These are phyloP conservation scores for Vulpes ferrilata DNA, from an alignment of 2,113 vertebrate species.

Conservation along the genomic window DNA sequence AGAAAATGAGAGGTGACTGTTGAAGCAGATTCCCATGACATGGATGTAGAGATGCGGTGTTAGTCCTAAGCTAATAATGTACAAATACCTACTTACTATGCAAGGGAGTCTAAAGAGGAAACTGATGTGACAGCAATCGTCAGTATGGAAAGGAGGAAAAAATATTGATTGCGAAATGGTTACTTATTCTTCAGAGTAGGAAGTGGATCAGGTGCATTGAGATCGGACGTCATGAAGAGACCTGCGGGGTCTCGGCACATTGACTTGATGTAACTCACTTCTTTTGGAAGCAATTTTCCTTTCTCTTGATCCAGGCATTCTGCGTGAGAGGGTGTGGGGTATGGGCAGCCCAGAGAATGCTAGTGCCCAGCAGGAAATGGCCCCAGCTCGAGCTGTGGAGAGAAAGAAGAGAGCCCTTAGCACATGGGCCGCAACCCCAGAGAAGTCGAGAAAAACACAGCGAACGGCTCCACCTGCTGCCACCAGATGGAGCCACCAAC, in stretches of 20 bases:
- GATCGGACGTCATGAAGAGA: fast-evolving
- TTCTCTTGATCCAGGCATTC: not conserved
- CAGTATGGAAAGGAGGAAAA: not conserved
- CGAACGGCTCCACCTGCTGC: fast-evolving
- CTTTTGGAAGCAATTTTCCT: not conserved
- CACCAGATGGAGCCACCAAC: not conserved
- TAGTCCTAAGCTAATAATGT: fast-evolving
- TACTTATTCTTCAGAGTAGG: fast-evolving
- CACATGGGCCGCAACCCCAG: fast-evolving
- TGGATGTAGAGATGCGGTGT: not conserved
- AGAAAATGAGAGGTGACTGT: not conserved
- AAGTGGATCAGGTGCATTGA: not conserved
- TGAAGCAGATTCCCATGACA: not conserved
- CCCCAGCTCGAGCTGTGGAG: fast-evolving
- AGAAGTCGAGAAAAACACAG: fast-evolving
- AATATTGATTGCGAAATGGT: fast-evolving
- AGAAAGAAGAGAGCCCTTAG: not conserved
- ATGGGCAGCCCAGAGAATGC: not conserved
- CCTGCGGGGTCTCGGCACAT: fast-evolving
- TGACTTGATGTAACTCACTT: fast-evolving
- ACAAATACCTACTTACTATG: fast-evolving
- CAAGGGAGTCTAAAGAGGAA: fast-evolving
- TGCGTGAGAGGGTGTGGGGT: fast-evolving
- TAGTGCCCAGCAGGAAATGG: not conserved
- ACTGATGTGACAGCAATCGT: too few relatives aligned